Conservation (phyloP, 2,888 invertebrate genomes). For the Apoda limacodes region DNA sequence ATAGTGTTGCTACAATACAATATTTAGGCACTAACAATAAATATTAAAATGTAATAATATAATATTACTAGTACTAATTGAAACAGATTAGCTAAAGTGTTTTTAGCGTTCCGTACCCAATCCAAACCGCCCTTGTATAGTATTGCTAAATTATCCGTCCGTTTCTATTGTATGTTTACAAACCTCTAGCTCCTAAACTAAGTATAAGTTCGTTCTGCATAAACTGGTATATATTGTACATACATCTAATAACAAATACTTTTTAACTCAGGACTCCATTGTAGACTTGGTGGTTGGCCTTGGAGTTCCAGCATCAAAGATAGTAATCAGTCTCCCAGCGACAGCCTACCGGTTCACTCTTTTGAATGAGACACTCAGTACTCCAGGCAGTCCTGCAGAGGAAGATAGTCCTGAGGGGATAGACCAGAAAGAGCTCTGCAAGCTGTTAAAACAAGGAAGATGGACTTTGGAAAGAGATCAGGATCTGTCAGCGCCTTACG, state of each 20-base stretch:
- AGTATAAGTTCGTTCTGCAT: no score
- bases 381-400: constrained; percentile 74
- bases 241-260: background rate
- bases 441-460: constrained; percentile 65
- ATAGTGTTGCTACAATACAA: no score
- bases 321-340: constrained; percentile 79
- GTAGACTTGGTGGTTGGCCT: constrained; percentile 79
- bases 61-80: no score
- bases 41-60: no score
- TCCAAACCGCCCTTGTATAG: no score
- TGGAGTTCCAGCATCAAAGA: constrained; percentile 76
- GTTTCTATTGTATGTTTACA: no score
- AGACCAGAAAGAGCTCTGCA: constrained; percentile 73
- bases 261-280: constrained; percentile 73
- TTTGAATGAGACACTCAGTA: constrained; percentile 72
- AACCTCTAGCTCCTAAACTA: no score
- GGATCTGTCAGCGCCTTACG: constrained; percentile 82
- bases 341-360: constrained; percentile 77
- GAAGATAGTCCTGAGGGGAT: constrained; percentile 66
- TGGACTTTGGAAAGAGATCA: constrained; percentile 84
- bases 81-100: no score
- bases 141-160: no score
- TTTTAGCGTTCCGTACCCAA: no score
- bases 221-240: no score
- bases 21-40: no score